phyloP scores from a whole-genome alignment of 2,113 vertebrate genomes.

The Baryphthengus martii region DNA sequence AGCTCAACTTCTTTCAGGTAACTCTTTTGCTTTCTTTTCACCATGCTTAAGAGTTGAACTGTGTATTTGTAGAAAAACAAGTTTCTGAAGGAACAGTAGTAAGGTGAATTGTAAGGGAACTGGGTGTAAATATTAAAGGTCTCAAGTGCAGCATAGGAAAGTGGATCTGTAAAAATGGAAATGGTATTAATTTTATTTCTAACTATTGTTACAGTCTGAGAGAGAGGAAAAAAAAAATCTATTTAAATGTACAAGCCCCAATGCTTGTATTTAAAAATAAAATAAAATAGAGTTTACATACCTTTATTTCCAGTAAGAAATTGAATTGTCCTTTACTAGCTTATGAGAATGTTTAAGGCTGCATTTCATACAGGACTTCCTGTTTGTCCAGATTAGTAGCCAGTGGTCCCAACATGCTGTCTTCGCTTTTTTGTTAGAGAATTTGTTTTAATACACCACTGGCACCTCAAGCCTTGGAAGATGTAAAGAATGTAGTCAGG shows the following conservation, averaged over 20 bases:
- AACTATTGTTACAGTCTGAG: not conserved
- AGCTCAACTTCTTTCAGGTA: conserved; percentile 99
- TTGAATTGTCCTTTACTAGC: not conserved
- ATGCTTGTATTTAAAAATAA: not conserved
- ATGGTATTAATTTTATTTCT: not conserved
- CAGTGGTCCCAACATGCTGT: not conserved
- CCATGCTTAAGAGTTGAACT: not conserved
- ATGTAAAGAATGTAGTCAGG: conserved; percentile 97
- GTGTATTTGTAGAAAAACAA: not conserved
- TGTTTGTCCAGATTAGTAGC: not conserved
- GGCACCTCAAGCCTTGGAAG: conserved; percentile 95
- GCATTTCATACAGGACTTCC: not conserved
- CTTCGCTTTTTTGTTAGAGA: conserved; percentile 75
- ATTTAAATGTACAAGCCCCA: not conserved
- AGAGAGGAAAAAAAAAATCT: not conserved
- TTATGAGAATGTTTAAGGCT: not conserved
- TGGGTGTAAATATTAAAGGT: not conserved
- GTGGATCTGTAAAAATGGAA: not conserved
- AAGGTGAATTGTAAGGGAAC: not conserved
- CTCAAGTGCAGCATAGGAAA: not conserved
- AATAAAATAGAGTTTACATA: not conserved
- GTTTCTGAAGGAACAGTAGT: not conserved
- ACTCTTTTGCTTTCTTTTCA: not conserved
- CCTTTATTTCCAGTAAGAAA: not conserved
- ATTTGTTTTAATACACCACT: conserved; percentile 97